phyloP scores from a whole-genome alignment of 2,797 vertebrate species.

The Poeciliopsis presidionis region DNA sequence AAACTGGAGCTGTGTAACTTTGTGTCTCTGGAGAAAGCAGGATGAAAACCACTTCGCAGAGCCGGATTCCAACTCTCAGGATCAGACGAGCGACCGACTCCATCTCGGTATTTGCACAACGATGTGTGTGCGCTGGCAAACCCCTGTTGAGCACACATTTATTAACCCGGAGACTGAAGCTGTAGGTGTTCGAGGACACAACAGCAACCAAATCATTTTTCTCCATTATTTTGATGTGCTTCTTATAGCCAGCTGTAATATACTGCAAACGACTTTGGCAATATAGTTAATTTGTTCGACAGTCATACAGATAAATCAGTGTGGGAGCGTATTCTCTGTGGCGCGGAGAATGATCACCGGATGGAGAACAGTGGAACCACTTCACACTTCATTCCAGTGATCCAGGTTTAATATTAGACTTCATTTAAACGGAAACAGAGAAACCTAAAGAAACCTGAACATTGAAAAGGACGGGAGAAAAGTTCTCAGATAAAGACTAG shows the following conservation, averaged over 20 bases:
- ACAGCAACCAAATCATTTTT: slow-evolving; percentile 40
- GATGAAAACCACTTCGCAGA: slow-evolving; percentile 31
- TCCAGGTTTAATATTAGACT: neutral
- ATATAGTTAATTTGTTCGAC: slow-evolving; percentile 47
- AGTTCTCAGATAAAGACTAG: neutral
- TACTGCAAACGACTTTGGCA: slow-evolving; percentile 35
- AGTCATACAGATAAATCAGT: slow-evolving; percentile 36
- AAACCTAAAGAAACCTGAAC: neutral
- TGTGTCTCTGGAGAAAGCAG: slow-evolving; percentile 22
- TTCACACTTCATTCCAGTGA: slow-evolving; percentile 1
- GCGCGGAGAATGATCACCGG: too few relatives aligned
- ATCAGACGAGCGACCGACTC: slow-evolving; percentile 47
- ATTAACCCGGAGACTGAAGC: slow-evolving; percentile 53
- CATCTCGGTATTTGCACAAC: slow-evolving; percentile 19
- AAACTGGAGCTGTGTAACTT: slow-evolving; percentile 29
- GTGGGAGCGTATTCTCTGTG: neutral
- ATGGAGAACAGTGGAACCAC: neutral
- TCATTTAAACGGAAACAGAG: neutral
- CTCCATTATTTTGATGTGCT: slow-evolving; percentile 53
- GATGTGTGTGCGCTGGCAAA: slow-evolving; percentile 13
- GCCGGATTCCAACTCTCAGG: slow-evolving; percentile 39
- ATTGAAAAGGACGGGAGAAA: neutral
- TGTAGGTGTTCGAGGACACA: slow-evolving; percentile 41
- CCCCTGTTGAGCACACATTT: slow-evolving; percentile 40
- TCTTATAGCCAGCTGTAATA: slow-evolving; percentile 52